Evolutionary conservation across 92 coral and sea anemone genomes (phyloP).

Genomic region (Palythoa grandiflora): DNA sequence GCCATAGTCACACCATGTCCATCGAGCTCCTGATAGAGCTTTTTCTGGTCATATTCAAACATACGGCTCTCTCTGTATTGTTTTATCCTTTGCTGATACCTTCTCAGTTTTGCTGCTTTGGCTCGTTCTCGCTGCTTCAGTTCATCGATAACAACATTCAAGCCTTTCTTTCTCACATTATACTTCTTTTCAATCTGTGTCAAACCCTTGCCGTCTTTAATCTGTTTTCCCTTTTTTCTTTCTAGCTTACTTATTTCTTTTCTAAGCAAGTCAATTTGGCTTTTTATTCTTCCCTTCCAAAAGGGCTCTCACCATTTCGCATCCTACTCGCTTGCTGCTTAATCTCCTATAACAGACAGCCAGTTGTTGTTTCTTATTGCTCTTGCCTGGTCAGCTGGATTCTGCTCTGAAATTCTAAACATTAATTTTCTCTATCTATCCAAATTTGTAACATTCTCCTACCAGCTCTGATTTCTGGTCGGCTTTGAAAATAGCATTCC

Average conservation of each 20-base stretch:
- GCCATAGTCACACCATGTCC: constrained; percentile 22
- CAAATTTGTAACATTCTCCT: not conserved
- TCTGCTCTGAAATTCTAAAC: constrained; percentile 8
- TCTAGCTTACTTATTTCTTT: constrained; percentile 37
- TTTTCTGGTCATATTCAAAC: too few species aligned
- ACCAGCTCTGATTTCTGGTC: not conserved
- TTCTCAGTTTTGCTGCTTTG: constrained; percentile 34
- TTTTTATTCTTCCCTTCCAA: not conserved
- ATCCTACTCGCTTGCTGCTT: not conserved
- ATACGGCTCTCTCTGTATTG: constrained; percentile 49
- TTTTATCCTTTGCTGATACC: constrained; percentile 27
- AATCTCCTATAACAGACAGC: constrained; percentile 11
- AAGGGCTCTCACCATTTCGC: not conserved
- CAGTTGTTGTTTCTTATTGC: not conserved
- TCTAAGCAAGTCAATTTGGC: constrained; percentile 39
- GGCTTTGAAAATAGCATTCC: constrained; percentile 2
- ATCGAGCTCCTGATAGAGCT: constrained; percentile 48
- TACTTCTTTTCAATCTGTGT: constrained; percentile 20
- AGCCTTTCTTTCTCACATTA: constrained; percentile 17
- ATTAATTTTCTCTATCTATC: not conserved
- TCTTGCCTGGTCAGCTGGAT: constrained; percentile 9
- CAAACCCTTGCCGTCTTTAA: constrained; percentile 34
- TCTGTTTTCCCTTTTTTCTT: constrained; percentile 23
- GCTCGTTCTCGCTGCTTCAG: constrained; percentile 54
- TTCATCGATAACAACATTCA: constrained; percentile 53